Evolutionary conservation across 2,797 vertebrate genomes (phyloP), one percentile per base, ranked within the genome.

Genomic region (Pangasius macronema): DNA sequence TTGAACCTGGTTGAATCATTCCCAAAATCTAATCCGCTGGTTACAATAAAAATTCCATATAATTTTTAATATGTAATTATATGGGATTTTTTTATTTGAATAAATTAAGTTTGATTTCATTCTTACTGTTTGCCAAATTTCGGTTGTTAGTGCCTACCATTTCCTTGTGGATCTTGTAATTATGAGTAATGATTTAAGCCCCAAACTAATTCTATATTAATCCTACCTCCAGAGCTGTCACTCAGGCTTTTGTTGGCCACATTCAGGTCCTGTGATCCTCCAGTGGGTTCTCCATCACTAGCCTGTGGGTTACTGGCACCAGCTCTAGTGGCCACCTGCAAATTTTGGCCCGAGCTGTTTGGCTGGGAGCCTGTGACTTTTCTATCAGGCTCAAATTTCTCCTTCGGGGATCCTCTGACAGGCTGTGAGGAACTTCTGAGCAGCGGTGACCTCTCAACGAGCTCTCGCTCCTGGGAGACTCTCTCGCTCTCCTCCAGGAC

Each of bases 221-320:
- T 83, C 93, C 95, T 89, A 99, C 98, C 98, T 93, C 94, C 97
- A 5, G 96, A 97, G 89, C 96, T 97, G 85, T 97, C 97, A 67
- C 95, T 96, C 87, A 97, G 95, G 92, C 96, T 96, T 92, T 94
- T 96, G 84, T 94, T 93, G 92, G 90, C 9, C 79, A 27, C 57
- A 30, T 55, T 93, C 91, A 82, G 87, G 73, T 9, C 49, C 92
- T 30, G 76, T 3, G 55, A 80, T 72, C 61, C 86, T 88, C 72
- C 77, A 53, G 76, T 49, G 70, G 84, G 77, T 75, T 49, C 73
- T 85, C 49, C 83, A 63, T 87, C 73, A n/a, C 68, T 77, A 65
- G 83, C 39, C 82, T 87, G 65, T 83, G 67, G 33, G 57, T 51
- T 83, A 83, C 85, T 84, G 36, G 68, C 42, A 42, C 76, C 86